Base-by-base conservation (phyloP, 1,140 invertebrate species). In the Uloborus diversus region DNA sequence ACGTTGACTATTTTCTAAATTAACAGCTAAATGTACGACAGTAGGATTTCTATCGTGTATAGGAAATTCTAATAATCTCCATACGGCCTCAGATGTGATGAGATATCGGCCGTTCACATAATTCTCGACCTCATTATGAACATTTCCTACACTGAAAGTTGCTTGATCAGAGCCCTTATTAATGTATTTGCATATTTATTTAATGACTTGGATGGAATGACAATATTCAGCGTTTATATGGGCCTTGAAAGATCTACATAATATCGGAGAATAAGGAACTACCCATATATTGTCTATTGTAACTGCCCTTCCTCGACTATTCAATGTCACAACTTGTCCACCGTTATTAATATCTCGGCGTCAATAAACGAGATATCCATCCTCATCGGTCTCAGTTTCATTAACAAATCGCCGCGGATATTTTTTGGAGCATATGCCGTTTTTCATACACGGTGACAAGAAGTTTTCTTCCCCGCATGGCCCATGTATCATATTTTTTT, bases 1-100 rank as follows among this genome's bases (percentile, higher is more conserved):
- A 13, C 62, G 3, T 84, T 59, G 56, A 14, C 56, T 28, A 83
- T 86, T 86, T 82, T 86, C 85, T 20, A 90, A 80, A 85, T 89
- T 87, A 11, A 89, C 86, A 4, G 83, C 83, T 32, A 89, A 83
- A 79, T 87, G 85, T 27, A 85, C 49, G 81, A 88, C 84, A 42
- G 85, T 61, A 33, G 86, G 85, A 81, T 85, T 79, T 30, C 86
- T 57, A 82, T 89, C 85, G 81, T 89, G 86, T 70, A 84, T 81
- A 62, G 62, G 35, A 82, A 84, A 84, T 56, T 62, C 75, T 13
- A 84, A 47, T 28, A 84, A 59, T 35, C 82, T 62, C 65, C 71
- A 83, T 23, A 81, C 14, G 3, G 83, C 82, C 79, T 85, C 84
- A 49, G 30, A 56, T 23, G 70, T 20, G n/a, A 68, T 53, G 11